A percentile compares a stretch with the other conserved stretches of the same genome.
Conservation (phyloP, 1,140 invertebrate genomes). For the Bombus sylvicola region DNA sequence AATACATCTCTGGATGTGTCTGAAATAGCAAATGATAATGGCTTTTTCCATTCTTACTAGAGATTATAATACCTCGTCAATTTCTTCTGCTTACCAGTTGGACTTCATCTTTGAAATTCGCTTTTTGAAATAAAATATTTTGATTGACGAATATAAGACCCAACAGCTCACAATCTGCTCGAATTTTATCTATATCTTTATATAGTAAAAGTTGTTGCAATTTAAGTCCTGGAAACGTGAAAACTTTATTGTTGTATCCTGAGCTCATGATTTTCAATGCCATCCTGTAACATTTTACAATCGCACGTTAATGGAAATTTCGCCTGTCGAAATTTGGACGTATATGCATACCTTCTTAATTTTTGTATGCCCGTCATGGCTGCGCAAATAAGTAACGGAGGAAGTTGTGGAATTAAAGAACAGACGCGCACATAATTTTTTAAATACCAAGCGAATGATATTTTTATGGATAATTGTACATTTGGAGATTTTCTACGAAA, state of each 20-base stretch:
- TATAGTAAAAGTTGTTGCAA: constrained; percentile 75
- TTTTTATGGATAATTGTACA: constrained; percentile 72
- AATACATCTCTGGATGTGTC: constrained; percentile 71
- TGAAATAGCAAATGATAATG: constrained; percentile 44
- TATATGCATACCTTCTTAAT: constrained; percentile 80
- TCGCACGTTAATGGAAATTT: neutral
- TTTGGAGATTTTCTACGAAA: constrained; percentile 46
- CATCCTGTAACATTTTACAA: constrained; percentile 76
- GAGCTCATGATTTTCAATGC: constrained; percentile 82
- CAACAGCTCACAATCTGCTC: constrained; percentile 72
- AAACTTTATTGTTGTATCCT: constrained; percentile 83
- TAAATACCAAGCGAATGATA: constrained; percentile 82
- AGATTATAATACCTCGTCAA: neutral
- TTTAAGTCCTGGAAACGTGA: constrained; percentile 79
- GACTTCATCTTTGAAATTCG: constrained; percentile 61
- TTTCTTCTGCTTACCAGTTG: constrained; percentile 62
- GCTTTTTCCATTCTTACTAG: neutral
- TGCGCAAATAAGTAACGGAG: constrained; percentile 81
- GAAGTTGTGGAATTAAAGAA: constrained; percentile 78
- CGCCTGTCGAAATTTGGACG: neutral
- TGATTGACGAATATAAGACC: constrained; percentile 60
- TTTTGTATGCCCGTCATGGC: constrained; percentile 80
- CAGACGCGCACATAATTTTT: constrained; percentile 83
- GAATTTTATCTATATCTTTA: constrained; percentile 65
- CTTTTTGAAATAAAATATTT: constrained; percentile 74